These are phyloP conservation scores for Acromyrmex heyeri DNA, from an alignment of 1,140 invertebrate species.

Conservation along the genomic window DNA sequence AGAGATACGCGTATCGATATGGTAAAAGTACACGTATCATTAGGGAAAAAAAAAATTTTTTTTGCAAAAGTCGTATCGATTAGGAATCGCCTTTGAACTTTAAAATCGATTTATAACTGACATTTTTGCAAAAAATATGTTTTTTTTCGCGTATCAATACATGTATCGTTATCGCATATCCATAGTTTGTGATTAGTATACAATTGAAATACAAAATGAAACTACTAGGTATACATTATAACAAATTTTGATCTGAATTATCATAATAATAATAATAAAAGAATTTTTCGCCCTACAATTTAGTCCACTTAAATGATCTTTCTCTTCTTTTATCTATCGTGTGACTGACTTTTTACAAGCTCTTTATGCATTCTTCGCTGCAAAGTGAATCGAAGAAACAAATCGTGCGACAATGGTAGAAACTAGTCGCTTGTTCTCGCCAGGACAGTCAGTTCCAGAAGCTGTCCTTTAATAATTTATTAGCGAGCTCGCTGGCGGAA, in stretches of 20 bases:
- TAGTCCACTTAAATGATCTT: background rate
- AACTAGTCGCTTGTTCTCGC: conserved; percentile 75
- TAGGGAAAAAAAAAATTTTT: too few relatives aligned
- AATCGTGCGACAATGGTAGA: conserved; percentile 41
- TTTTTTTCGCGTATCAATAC: too few relatives aligned
- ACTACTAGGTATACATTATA: too few relatives aligned
- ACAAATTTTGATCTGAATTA: background rate
- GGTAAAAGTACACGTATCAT: too few relatives aligned
- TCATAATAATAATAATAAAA: conserved; percentile 6
- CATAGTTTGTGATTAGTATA: too few relatives aligned
- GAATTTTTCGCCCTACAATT: background rate
- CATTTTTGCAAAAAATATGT: too few relatives aligned
- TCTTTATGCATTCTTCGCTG: conserved; percentile 15
- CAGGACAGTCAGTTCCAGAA: conserved; percentile 85
- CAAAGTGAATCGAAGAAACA: conserved; percentile 39
- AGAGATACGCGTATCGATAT: too few relatives aligned
- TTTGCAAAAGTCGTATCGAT: too few relatives aligned
- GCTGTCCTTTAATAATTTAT: conserved; percentile 87
- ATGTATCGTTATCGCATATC: too few relatives aligned
- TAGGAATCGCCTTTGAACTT: too few relatives aligned
- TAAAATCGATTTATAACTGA: too few relatives aligned
- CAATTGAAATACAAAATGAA: background rate
- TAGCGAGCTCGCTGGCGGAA: conserved; percentile 79
- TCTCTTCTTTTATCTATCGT: background rate
- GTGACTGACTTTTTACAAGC: conserved; percentile 26